Conservation (phyloP, 2,797 vertebrate genomes). For the Phoxinus dragarum region DNA sequence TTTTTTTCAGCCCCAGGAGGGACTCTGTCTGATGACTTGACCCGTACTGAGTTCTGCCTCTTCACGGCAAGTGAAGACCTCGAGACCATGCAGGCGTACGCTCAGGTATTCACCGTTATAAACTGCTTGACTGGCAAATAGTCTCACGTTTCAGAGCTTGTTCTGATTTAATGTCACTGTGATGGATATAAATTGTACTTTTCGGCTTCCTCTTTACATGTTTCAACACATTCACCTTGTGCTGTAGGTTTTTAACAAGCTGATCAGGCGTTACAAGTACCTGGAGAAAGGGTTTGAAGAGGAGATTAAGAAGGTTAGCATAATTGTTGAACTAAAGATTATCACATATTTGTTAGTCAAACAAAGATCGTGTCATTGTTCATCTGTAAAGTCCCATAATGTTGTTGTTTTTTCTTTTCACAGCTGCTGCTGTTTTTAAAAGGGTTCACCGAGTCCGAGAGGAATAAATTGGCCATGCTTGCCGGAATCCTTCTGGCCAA, state of each 20-base stretch:
- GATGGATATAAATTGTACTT: neutral
- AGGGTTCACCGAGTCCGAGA: conserved; percentile 96
- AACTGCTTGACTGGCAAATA: neutral
- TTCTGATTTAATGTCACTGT: neutral
- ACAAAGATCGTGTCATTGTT: too few relatives aligned
- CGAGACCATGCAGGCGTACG: conserved; percentile 98
- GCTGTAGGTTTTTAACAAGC: conserved; percentile 94
- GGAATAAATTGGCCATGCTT: conserved; percentile 98
- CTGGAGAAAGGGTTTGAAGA: conserved; percentile 98
- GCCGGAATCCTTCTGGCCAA: conserved; percentile 95
- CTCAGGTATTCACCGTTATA: conserved; percentile 82
- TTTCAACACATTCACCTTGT: neutral
- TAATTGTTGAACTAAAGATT: neutral
- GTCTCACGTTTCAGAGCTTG: neutral
- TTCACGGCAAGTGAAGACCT: conserved; percentile 97
- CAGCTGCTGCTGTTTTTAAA: conserved; percentile 97
- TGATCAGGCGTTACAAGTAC: conserved; percentile 98
- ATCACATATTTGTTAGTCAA: neutral
- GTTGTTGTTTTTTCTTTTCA: conserved; percentile 27
- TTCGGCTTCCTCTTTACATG: neutral
- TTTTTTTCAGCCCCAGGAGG: conserved; percentile 88
- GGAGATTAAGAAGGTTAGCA: conserved; percentile 94
- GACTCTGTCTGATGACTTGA: conserved; percentile 94
- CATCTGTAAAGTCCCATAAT: neutral
- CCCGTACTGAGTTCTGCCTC: conserved; percentile 93